Percentiles rank a stretch among this genome's conserved stretches.
Evolutionary conservation across 2,797 vertebrate genomes (phyloP).

Genomic region (Periophthalmus magnuspinnatus): DNA sequence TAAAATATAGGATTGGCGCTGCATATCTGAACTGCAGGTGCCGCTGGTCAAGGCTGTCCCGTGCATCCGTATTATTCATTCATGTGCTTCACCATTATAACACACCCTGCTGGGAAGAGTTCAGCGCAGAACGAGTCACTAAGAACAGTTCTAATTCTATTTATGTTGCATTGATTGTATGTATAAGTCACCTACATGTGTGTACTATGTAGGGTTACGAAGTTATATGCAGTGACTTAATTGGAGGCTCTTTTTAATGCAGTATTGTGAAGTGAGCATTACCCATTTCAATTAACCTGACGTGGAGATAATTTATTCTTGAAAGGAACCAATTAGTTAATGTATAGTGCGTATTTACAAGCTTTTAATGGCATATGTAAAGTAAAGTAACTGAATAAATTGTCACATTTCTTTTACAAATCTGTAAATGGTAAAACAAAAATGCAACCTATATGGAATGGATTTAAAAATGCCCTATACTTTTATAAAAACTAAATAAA

Average conservation of each 20-base stretch:
- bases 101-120: background rate
- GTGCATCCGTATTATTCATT: slow-evolving; percentile 11
- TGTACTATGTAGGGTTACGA: background rate
- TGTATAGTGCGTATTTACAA: slow-evolving; percentile 23
- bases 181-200: background rate
- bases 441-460: too few species aligned
- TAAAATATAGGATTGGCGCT: slow-evolving; percentile 22
- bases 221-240: slow-evolving; percentile 24
- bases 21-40: background rate
- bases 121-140: background rate
- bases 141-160: background rate
- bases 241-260: slow-evolving; percentile 35
- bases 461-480: too few species aligned
- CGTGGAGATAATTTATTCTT: slow-evolving; percentile 58
- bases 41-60: slow-evolving; percentile 1
- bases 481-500: too few species aligned
- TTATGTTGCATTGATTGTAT: background rate
- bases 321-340: slow-evolving; percentile 67
- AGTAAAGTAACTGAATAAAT: background rate
- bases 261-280: slow-evolving; percentile 60
- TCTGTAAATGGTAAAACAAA: too few species aligned
- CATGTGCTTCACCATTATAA: background rate
- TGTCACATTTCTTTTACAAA: too few species aligned
- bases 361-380: background rate
- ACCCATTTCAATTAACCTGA: slow-evolving; percentile 58